phyloP scores from a whole-genome alignment of 2,888 invertebrate genomes.

The Mythimna pallens region DNA sequence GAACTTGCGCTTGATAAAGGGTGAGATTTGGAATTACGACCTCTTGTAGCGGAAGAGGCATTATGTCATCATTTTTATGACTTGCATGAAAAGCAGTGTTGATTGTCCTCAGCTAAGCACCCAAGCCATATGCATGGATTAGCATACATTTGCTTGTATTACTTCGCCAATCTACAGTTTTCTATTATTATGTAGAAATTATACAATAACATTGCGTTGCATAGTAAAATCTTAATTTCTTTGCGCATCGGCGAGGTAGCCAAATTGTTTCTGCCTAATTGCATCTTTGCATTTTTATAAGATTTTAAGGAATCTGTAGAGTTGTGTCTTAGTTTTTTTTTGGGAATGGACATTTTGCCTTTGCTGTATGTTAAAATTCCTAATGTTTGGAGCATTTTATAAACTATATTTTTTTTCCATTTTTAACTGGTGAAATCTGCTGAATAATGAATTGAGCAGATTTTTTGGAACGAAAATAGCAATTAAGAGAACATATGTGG shows the following conservation, averaged over 20 bases:
- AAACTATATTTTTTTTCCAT: neutral
- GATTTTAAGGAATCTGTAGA: neutral
- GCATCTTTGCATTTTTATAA: constrained; percentile 6
- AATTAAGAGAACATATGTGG: too few species aligned
- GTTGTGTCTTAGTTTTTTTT: neutral
- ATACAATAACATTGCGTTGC: constrained; percentile 6
- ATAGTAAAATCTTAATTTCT: constrained; percentile 1
- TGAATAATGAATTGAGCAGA: too few species aligned
- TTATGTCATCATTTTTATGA: neutral
- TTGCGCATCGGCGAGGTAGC: neutral
- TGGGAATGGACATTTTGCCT: neutral
- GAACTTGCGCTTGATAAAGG: too few species aligned
- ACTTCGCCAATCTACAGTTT: constrained; percentile 7
- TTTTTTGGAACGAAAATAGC: too few species aligned
- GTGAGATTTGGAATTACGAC: too few species aligned
- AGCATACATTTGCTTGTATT: constrained; percentile 22
- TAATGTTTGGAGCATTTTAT: neutral
- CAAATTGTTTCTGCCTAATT: constrained; percentile 7
- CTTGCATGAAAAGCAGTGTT: constrained; percentile 1
- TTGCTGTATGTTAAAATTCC: neutral
- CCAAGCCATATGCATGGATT: constrained; percentile 2
- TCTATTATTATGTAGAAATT: constrained; percentile 10
- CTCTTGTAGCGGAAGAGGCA: neutral
- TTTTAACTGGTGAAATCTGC: too few species aligned
- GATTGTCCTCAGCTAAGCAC: neutral